Evolutionary conservation across 2,797 vertebrate genomes (phyloP).

Genomic region (Orestias chungarensis): DNA sequence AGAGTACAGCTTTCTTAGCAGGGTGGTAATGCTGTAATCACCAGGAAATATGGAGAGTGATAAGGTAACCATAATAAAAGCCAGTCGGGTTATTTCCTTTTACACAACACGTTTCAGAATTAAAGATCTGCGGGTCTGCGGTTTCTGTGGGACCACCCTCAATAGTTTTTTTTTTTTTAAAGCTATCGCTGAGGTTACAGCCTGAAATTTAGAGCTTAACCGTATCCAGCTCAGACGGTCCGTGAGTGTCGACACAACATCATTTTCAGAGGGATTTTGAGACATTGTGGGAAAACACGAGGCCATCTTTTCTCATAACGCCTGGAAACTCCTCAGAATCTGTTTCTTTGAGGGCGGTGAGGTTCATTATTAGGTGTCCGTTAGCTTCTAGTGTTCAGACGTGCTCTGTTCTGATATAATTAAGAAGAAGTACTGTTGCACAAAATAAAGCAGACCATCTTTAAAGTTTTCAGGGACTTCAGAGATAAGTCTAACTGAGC

Average conservation of each 20-base stretch:
- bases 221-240: conserved; percentile 15
- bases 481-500: background rate
- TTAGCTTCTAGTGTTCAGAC: background rate
- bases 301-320: conserved; percentile 19
- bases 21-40: background rate
- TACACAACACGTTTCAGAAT: conserved; percentile 16
- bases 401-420: background rate
- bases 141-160: conserved; percentile 15
- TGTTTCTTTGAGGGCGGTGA: background rate
- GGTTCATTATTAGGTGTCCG: background rate
- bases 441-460: background rate
- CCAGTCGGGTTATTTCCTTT: conserved; percentile 28
- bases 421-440: conserved; percentile 2
- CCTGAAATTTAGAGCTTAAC: conserved; percentile 46
- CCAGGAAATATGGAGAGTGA: conserved; percentile 4
- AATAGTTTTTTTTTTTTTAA: conserved; percentile 45
- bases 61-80: conserved; percentile 38
- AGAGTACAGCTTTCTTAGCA: conserved; percentile 16
- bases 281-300: conserved; percentile 39
- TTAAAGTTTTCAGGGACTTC: background rate
- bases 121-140: conserved; percentile 8
- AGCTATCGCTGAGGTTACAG: conserved; percentile 33
- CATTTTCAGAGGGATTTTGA: conserved; percentile 26
- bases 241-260: conserved; percentile 25
- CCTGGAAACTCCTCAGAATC: conserved; percentile 2